phyloP scores from a whole-genome alignment of 2,797 vertebrate species.

The Trichosurus vulpecula region DNA sequence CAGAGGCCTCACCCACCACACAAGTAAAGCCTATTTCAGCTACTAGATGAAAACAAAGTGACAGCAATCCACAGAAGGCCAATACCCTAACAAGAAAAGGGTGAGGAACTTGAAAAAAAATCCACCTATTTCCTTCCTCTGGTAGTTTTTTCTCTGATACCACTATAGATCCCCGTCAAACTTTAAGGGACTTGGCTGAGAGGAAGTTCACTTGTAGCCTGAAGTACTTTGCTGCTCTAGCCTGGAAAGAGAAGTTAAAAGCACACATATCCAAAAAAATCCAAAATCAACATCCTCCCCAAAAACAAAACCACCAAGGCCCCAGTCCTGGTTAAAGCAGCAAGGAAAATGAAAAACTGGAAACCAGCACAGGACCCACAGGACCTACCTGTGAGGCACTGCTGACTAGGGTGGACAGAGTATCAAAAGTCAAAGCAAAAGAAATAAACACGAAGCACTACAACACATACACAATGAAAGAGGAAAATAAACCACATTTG shows the following conservation, averaged over 20 bases:
- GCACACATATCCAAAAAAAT: not conserved
- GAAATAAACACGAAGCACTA: not conserved
- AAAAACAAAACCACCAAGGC: constrained; percentile 37
- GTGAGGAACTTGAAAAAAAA: not conserved
- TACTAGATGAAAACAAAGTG: not conserved
- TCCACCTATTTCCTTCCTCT: not conserved
- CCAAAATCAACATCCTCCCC: constrained; percentile 2
- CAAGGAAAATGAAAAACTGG: not conserved
- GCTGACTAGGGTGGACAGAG: not conserved
- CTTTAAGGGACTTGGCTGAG: not conserved
- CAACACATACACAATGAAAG: constrained; percentile 43
- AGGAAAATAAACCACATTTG: constrained; percentile 3
- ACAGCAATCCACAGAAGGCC: not conserved
- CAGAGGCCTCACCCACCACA: not conserved
- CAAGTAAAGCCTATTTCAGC: not conserved
- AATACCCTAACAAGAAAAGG: not conserved
- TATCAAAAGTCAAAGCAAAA: constrained; percentile 5
- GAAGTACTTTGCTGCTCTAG: not conserved
- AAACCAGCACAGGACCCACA: constrained; percentile 46
- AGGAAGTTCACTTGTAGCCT: not conserved
- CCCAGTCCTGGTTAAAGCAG: constrained; percentile 34
- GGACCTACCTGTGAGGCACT: constrained; percentile 50
- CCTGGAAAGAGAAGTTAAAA: not conserved
- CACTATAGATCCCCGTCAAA: not conserved
- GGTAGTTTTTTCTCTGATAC: not conserved